A percentile compares a stretch with the other conserved stretches of the same genome.
Evolutionary conservation across 2,888 invertebrate species (phyloP).

Genomic region (Bombylius discolor): DNA sequence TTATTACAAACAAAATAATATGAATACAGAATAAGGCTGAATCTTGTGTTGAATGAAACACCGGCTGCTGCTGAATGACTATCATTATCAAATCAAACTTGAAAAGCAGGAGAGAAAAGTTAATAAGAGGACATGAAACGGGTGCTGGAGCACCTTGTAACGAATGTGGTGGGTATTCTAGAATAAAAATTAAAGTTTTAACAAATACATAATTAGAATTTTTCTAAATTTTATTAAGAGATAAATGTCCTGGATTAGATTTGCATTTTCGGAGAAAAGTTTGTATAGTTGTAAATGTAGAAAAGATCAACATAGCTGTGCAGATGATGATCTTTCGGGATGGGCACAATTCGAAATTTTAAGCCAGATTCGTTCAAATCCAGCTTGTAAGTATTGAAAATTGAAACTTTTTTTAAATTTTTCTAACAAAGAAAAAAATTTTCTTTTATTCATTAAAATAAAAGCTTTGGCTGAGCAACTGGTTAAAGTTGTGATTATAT

Average conservation of each 20-base stretch:
- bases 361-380: conserved; percentile 53
- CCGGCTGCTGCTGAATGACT: conserved; percentile 59
- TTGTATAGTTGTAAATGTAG: conserved; percentile 77
- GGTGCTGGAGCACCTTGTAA: conserved; percentile 80
- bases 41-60: conserved; percentile 49
- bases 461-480: conserved; percentile 47
- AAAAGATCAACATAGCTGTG: conserved; percentile 68
- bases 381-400: conserved; percentile 43
- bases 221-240: conserved; percentile 17
- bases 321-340: conserved; percentile 62
- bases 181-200: conserved; percentile 5
- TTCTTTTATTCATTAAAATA: conserved; percentile 28
- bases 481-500: conserved; percentile 52
- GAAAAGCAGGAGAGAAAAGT: conserved; percentile 53
- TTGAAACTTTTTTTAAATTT: no score
- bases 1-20: neutral
- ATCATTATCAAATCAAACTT: no score
- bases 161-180: conserved; percentile 44
- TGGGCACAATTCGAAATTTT: conserved; percentile 65
- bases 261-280: conserved; percentile 80
- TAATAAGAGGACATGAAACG: conserved; percentile 61
- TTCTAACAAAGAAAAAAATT: no score
- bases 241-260: conserved; percentile 60
- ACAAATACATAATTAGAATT: conserved; percentile 20
- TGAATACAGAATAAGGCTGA: conserved; percentile 22